Percentiles rank a stretch among this genome's conserved stretches.
These are phyloP conservation scores for Ostrea denselamellosa DNA, from an alignment of 1,140 invertebrate species.

Conservation along the genomic window DNA sequence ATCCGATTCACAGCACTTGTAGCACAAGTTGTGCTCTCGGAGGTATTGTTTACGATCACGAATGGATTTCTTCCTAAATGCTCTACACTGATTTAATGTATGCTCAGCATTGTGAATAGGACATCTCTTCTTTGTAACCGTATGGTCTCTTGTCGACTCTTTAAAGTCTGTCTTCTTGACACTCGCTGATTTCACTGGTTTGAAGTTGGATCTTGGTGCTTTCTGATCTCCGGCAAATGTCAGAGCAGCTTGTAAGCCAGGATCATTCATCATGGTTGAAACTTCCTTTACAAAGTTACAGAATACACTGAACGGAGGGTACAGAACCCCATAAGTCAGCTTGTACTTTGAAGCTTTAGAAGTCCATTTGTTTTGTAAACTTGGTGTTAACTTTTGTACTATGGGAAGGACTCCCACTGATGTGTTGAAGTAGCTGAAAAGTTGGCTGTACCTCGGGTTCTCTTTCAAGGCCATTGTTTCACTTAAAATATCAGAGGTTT, in stretches of 20 bases:
- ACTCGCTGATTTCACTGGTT: not conserved
- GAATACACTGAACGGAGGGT: conserved; percentile 52
- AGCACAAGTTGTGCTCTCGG: conserved; percentile 36
- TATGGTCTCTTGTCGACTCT: not conserved
- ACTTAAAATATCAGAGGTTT: no score
- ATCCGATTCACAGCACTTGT: conserved; percentile 24
- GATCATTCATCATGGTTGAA: conserved; percentile 45
- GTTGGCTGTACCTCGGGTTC: conserved; percentile 22
- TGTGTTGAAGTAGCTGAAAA: conserved; percentile 58
- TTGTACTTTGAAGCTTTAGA: conserved; percentile 54
- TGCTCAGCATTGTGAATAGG: conserved; percentile 16
- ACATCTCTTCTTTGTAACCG: not conserved
- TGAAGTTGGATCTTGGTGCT: not conserved
- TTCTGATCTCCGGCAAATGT: no score
- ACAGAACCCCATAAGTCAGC: conserved; percentile 31
- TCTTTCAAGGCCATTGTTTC: conserved; percentile 43
- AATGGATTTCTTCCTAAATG: no score
- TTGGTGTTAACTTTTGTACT: conserved; percentile 56
- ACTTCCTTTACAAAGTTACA: conserved; percentile 46
- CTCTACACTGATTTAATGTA: conserved; percentile 20
- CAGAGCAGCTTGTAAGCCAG: conserved; percentile 35
- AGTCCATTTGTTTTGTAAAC: conserved; percentile 49
- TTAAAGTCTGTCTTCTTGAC: not conserved
- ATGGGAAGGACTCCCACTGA: conserved; percentile 52
- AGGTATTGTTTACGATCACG: conserved; percentile 27